These are phyloP conservation scores for Listronotus bonariensis DNA, from an alignment of 1,140 invertebrate species.

Conservation along the genomic window DNA sequence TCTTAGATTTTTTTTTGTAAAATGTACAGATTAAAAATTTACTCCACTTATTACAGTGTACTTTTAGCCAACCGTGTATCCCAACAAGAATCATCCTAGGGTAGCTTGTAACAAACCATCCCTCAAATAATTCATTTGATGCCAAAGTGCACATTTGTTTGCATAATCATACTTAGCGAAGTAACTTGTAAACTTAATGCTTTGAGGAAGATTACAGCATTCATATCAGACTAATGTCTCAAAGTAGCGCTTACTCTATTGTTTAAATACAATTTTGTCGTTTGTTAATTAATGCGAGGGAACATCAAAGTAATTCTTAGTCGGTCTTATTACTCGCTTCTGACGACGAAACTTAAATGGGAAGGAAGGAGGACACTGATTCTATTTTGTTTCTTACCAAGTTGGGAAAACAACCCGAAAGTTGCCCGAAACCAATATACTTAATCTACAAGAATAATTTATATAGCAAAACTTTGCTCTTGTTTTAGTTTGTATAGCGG, in stretches of 20 bases:
- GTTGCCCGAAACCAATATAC: conserved; percentile 32
- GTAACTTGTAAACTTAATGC: conserved; percentile 35
- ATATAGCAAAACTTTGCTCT: conserved; percentile 18
- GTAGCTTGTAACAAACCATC: conserved; percentile 8
- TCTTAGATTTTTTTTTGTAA: too few species aligned
- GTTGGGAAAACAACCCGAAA: conserved; percentile 32
- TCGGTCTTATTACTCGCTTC: conserved; percentile 41
- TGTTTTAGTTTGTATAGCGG: conserved; percentile 15
- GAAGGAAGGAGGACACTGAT: conserved; percentile 35
- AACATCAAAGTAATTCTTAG: conserved; percentile 39
- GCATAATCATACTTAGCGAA: conserved; percentile 30
- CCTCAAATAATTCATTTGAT: conserved; percentile 32
- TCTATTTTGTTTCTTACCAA: conserved; percentile 41
- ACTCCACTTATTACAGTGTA: too few species aligned
- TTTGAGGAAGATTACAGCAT: conserved; percentile 37
- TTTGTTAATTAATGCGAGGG: conserved; percentile 43
- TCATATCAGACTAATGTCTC: conserved; percentile 41
- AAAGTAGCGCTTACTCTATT: conserved; percentile 40
- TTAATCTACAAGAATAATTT: conserved; percentile 36
- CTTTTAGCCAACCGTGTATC: too few species aligned
- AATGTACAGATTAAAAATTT: too few species aligned
- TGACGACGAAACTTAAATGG: conserved; percentile 39
- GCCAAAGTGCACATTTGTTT: conserved; percentile 35
- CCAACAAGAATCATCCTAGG: too few species aligned
- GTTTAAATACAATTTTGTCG: conserved; percentile 47